A percentile compares a stretch with the other conserved stretches of the same genome.
phyloP scores from a whole-genome alignment of 2,888 invertebrate species.

The Drosophila meridionalis region DNA sequence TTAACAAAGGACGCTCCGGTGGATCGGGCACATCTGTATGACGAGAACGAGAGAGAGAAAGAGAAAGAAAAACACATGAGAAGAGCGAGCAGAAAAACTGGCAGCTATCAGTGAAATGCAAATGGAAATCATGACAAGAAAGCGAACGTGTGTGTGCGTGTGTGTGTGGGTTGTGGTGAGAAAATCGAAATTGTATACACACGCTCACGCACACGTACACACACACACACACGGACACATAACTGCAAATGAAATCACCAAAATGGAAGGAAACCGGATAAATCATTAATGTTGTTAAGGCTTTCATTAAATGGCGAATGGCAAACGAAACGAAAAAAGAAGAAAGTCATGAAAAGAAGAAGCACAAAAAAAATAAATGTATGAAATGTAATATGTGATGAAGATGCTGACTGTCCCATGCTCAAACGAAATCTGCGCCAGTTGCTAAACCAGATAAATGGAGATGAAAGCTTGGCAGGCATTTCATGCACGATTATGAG shows the following conservation, averaged over 20 bases:
- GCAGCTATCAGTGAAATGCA: conserved; percentile 71
- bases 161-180: conserved; percentile 18
- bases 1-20: conserved; percentile 89
- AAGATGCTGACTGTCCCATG: conserved; percentile 5
- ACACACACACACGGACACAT: conserved; percentile 15
- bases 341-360: conserved; percentile 7
- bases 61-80: conserved; percentile 42
- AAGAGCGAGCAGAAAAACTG: conserved; percentile 38
- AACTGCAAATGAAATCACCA: conserved; percentile 56
- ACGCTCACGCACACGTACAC: neutral
- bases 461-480: neutral
- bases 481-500: neutral
- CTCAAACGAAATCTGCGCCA: neutral
- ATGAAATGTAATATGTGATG: conserved; percentile 28
- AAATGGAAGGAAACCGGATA: conserved; percentile 68
- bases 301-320: conserved; percentile 53
- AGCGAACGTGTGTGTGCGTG: conserved; percentile 29
- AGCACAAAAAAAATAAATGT: neutral
- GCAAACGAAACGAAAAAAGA: conserved; percentile 16
- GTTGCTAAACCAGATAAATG: conserved; percentile 8
- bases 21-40: conserved; percentile 89
- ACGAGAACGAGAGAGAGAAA: conserved; percentile 14
- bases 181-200: conserved; percentile 41
- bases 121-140: conserved; percentile 72
- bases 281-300: conserved; percentile 71